Evolutionary conservation across 2,113 vertebrate species (phyloP), one percentile per base, ranked within the genome.

Genomic region (Cervus canadensis): DNA sequence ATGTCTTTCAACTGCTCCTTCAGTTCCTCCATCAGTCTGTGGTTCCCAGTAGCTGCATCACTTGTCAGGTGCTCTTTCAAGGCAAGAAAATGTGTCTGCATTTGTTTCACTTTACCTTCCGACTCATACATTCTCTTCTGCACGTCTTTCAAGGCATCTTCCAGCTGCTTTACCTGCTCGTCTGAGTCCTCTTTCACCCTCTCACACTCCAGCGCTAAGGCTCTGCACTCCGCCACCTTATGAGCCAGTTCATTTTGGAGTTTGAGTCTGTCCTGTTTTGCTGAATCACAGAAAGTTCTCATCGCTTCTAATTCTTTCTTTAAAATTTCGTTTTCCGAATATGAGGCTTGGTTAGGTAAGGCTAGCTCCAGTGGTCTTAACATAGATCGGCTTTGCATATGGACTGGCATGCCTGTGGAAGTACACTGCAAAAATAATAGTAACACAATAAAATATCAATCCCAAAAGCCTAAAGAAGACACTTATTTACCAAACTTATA

Each of bases 71-170:
- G 99, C 14, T 99, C 99, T 90, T 99, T 99, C 7, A 99, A 99
- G 4, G 99, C 99, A 0, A 99, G 99, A 54, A 99, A 99, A 59
- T 99, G 99, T 6, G 99, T 99, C 98, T 99, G 99, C 98, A 99
- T 99, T 97, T 99, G 99, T 92, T 99, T 99, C 30, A 99, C 99
- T 94, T 99, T 99, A 64, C 99, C 99, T 98, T 99, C 99, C 0
- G 99, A 99, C 43, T 99, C 99, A 21, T 99, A 98, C 99, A 99
- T 99, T n/a, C 99, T 99, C 97, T 99, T 99, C 99, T 99, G 99
- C 15, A 99, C 99, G 0, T 99, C 99, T 21, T 99, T 99, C 43
- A 99, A 90, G 1, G 99, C 99, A 0, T 99, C 99, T 96, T 99
- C 99, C 36, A 99, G 98, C 10, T 99, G 99, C 12, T 98, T 99